A percentile compares a stretch with the other conserved stretches of the same genome.
These are phyloP conservation scores for Rosalia funebris DNA, from an alignment of 2,888 invertebrate genomes.

Conservation along the genomic window DNA sequence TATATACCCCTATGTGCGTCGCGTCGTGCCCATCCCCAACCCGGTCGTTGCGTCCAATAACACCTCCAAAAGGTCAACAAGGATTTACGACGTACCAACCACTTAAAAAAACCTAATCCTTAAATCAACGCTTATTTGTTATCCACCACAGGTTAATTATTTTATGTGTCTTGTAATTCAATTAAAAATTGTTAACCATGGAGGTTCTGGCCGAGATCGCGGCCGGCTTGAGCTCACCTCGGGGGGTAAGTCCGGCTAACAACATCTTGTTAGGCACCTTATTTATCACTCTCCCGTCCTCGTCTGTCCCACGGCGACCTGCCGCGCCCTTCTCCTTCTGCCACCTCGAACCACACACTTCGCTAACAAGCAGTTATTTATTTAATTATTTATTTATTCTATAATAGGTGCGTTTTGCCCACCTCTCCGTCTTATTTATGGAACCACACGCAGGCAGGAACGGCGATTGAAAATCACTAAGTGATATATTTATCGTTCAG, in stretches of 20 bases:
- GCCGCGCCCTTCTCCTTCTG: slow-evolving; percentile 30
- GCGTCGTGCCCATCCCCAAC: neutral
- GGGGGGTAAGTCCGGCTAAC: slow-evolving; percentile 63
- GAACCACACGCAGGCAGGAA: slow-evolving; percentile 64
- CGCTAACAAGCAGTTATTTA: slow-evolving; percentile 66
- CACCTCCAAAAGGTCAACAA: neutral
- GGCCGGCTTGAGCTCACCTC: slow-evolving; percentile 60
- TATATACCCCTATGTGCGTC: neutral
- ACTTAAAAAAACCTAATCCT: slow-evolving; percentile 2
- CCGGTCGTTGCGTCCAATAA: neutral
- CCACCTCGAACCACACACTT: slow-evolving; percentile 59
- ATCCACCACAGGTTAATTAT: slow-evolving; percentile 42
- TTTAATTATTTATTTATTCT: slow-evolving; percentile 67
- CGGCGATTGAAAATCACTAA: slow-evolving; percentile 60
- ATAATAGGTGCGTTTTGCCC: slow-evolving; percentile 66
- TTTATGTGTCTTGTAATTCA: slow-evolving; percentile 50
- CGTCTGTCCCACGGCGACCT: slow-evolving; percentile 9
- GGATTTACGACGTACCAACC: neutral
- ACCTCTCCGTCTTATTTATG: slow-evolving; percentile 64
- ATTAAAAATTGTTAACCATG: slow-evolving; percentile 48
- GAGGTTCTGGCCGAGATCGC: slow-evolving; percentile 42
- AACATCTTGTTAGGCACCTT: slow-evolving; percentile 64
- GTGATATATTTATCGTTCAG: slow-evolving; percentile 61
- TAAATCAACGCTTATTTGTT: slow-evolving; percentile 20
- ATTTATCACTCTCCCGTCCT: slow-evolving; percentile 59